Evolutionary conservation across 37 sponge, comb jelly and placozoan species (phyloP).

Genomic region (Trichoplax adhaerens): DNA sequence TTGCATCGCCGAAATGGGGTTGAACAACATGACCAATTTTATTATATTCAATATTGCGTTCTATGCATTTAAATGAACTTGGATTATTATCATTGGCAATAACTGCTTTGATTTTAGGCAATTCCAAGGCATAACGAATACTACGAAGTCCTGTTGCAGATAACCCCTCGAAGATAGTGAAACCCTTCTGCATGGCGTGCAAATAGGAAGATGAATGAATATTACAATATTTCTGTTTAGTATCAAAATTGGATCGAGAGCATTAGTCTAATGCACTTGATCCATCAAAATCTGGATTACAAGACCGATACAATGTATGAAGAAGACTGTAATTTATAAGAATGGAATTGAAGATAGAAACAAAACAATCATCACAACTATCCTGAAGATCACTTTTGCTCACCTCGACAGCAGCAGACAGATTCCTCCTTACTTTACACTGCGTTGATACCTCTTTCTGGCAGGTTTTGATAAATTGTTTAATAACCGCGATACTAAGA

Average conservation of each 20-base stretch:
- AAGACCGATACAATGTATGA: too few relatives aligned
- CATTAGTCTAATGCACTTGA: too few relatives aligned
- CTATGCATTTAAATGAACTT: conserved; percentile 45
- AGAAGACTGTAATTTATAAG: too few relatives aligned
- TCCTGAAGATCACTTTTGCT: neutral
- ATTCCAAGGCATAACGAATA: conserved; percentile 81
- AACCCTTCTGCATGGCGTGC: too few relatives aligned
- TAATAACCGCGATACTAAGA: conserved; percentile 43
- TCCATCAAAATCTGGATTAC: too few relatives aligned
- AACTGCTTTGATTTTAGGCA: conserved; percentile 27
- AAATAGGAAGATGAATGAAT: too few relatives aligned
- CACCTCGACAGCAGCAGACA: neutral
- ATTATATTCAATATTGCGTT: conserved; percentile 44
- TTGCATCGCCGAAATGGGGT: conserved; percentile 64
- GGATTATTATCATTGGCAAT: conserved; percentile 72
- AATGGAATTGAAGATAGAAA: too few relatives aligned
- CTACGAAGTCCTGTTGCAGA: conserved; percentile 88
- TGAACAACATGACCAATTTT: conserved; percentile 20
- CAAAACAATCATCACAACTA: too few relatives aligned
- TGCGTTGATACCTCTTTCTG: conserved; percentile 9
- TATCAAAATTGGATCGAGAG: too few relatives aligned
- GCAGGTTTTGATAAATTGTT: conserved; percentile 20
- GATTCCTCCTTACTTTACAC: neutral
- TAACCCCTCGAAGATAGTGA: conserved; percentile 65
- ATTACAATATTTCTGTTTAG: too few relatives aligned